phyloP scores from a whole-genome alignment of 2,888 invertebrate species.

The Ophion ventricosus region DNA sequence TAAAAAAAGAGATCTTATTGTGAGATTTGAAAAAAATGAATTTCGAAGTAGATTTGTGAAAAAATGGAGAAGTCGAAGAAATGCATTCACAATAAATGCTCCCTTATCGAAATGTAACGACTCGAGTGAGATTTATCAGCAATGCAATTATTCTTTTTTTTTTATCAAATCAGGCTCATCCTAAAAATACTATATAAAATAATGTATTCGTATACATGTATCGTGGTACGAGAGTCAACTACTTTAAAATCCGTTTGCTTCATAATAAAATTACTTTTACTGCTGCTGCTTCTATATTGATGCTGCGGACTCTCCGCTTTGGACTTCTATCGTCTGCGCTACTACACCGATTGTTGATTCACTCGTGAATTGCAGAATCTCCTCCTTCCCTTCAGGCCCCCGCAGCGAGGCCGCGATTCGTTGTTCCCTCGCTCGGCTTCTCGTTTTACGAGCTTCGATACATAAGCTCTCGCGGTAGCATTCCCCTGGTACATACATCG shows the following conservation, averaged over 20 bases:
- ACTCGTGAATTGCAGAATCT: conserved; percentile 43
- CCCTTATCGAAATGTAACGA: not conserved
- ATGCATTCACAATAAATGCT: not conserved
- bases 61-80: not conserved
- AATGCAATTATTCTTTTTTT: not conserved
- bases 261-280: conserved; percentile 58
- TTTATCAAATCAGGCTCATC: not conserved
- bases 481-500: conserved; percentile 32
- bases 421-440: conserved; percentile 46
- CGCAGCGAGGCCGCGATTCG: conserved; percentile 18
- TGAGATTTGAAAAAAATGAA: no score
- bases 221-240: conserved; percentile 25
- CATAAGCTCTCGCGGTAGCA: conserved; percentile 34
- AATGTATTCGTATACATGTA: conserved; percentile 12
- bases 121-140: not conserved
- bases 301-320: conserved; percentile 35
- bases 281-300: conserved; percentile 46
- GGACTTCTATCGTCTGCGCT: conserved; percentile 44
- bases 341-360: conserved; percentile 60
- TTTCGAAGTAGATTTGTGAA: not conserved
- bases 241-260: conserved; percentile 51
- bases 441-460: conserved; percentile 61
- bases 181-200: conserved; percentile 6
- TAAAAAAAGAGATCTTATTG: not conserved
- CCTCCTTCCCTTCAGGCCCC: conserved; percentile 1